Conservation (phyloP, 2,888 invertebrate species). For the Scaptomyza parva region DNA sequence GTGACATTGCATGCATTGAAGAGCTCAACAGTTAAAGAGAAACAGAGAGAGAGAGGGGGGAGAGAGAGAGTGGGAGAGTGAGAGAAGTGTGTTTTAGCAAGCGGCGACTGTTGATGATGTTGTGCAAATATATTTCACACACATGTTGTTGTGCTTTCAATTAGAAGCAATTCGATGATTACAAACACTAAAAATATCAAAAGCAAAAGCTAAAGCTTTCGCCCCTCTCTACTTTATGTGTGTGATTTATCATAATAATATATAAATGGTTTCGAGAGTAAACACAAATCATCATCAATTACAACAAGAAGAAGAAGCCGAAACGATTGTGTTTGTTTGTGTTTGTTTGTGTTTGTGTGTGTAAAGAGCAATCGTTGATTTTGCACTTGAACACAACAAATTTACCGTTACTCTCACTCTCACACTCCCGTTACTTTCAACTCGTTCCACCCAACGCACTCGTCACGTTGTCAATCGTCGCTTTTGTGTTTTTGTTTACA, state of each 20-base stretch:
- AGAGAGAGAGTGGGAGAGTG: background rate
- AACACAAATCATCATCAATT: conserved; percentile 78
- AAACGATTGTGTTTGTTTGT: conserved; percentile 42
- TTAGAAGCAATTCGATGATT: conserved; percentile 71
- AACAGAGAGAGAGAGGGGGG: background rate
- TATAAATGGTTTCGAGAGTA: conserved; percentile 60
- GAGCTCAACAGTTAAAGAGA: conserved; percentile 31
- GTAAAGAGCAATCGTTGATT: conserved; percentile 57
- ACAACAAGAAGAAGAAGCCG: conserved; percentile 25
- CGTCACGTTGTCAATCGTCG: conserved; percentile 18
- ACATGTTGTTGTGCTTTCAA: conserved; percentile 72
- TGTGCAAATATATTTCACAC: conserved; percentile 62
- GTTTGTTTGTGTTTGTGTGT: too few relatives aligned
- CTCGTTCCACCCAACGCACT: background rate
- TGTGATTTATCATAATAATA: conserved; percentile 82
- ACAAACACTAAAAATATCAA: conserved; percentile 80
- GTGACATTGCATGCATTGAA: conserved; percentile 53
- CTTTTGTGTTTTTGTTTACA: conserved; percentile 54
- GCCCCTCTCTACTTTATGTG: background rate
- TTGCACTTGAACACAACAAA: conserved; percentile 48
- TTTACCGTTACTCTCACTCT: background rate
- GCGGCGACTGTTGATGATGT: conserved; percentile 20
- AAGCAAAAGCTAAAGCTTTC: conserved; percentile 23
- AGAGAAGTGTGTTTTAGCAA: background rate
- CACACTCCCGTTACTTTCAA: background rate